phyloP scores from a whole-genome alignment of 2,888 invertebrate species.

The Epirrhoe alternata region DNA sequence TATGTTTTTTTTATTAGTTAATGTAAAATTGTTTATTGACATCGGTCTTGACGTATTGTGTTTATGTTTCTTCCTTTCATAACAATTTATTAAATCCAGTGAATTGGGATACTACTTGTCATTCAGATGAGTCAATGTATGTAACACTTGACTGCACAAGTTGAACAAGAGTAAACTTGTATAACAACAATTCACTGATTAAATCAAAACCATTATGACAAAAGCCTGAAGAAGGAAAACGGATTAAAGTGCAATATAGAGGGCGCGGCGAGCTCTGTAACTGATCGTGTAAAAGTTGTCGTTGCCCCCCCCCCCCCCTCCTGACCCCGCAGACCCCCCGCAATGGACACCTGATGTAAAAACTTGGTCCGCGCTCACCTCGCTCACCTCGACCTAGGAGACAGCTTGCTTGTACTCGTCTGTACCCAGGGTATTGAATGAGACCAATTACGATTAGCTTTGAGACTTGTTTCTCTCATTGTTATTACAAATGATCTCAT shows the following conservation, averaged over 20 bases:
- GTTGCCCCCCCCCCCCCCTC: not conserved
- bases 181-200: constrained; percentile 1
- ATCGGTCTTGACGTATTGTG: no score
- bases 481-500: no score
- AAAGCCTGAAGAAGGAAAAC: not conserved
- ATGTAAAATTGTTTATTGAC: no score
- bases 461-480: no score
- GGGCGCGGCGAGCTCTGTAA: not conserved
- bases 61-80: no score
- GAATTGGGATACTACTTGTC: no score
- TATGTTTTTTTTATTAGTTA: no score
- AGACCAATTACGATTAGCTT: not conserved
- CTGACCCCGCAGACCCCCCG: not conserved
- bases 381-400: not conserved
- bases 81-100: no score
- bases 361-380: not conserved
- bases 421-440: not conserved
- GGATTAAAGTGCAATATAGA: constrained; percentile 1
- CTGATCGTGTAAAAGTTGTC: not conserved
- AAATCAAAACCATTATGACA: not conserved
- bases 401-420: not conserved
- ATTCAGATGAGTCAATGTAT: no score
- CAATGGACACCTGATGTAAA: not conserved
- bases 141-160: no score
- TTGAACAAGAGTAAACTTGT: no score